Evolutionary conservation across 2,113 vertebrate genomes (phyloP), one percentile per base, ranked within the genome.

Genomic region (Amazona vittata): DNA sequence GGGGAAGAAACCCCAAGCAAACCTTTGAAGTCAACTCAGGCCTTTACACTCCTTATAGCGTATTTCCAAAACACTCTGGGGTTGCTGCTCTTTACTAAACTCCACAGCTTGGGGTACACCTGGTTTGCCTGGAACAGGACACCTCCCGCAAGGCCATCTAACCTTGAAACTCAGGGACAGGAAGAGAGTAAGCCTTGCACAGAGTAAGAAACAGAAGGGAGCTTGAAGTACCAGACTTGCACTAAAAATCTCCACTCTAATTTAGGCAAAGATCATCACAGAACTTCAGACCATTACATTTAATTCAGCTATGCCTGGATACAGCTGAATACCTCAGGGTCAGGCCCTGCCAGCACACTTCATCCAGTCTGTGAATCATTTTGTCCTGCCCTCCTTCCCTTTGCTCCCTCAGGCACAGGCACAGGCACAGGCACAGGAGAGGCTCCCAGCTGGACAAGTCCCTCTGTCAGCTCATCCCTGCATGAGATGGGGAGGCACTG

Each of bases 271-370:
- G 70, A 70, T 68, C n/a, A 59, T 35, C 69, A 9, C 4, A 33
- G 55, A 67, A 50, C 52, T 91, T 60, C 92, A 91, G 84, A 68
- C 43, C 84, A 21, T 87, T 64, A 16, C 25, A 18, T 26, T 69
- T 50, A 35, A 8, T 37, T 87, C 90, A 83, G 90, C 88, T 33
- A 29, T 65, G 90, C 78, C 85, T 71, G 85, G 88, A 26, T 90
- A 74, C 55, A 39, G 76, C 82, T 52, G 92, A 96, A 71, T 79
- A 8, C 75, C 75, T 1, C 65, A 10, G 57, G 84, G 87, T 75
- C 92, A 85, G 77, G 93, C 81, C 63, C 94, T 91, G 84, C 64
- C 90, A 84, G 74, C 85, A 33, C 50, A 35, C 87, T 82, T 79
- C 60, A 41, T 9, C 2, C 69, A 33, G 65, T 1, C 47, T 35